Conservation (phyloP, 2,797 vertebrate species). For the Mormyrops boulengeri region DNA sequence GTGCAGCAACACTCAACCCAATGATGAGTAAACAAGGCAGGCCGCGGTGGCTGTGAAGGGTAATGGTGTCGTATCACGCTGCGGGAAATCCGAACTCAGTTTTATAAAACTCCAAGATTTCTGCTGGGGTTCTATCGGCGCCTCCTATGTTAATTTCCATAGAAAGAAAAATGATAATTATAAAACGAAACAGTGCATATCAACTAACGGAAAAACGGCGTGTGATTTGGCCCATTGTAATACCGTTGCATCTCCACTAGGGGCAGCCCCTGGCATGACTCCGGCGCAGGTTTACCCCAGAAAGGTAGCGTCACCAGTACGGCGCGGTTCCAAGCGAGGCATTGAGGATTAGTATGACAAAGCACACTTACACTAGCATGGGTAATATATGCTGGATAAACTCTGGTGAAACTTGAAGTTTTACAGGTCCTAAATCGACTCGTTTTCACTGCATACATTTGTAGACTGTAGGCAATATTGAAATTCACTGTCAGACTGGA, state of each 20-base stretch:
- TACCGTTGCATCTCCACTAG: neutral
- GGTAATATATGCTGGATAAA: neutral
- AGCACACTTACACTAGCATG: neutral
- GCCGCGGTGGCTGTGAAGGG: neutral
- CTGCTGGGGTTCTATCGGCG: neutral
- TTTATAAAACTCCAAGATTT: neutral
- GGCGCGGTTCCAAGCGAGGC: neutral
- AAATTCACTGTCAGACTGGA: neutral
- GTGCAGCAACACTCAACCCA: neutral
- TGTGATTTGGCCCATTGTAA: neutral
- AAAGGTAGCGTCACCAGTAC: neutral
- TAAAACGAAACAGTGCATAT: neutral
- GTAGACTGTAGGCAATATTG: neutral
- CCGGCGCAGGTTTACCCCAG: neutral
- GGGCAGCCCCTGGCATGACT: neutral
- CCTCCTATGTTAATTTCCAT: neutral
- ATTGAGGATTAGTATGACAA: neutral
- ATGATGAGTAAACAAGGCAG: neutral
- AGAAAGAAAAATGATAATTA: neutral
- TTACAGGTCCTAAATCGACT: neutral
- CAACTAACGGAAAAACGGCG: neutral
- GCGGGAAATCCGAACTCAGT: neutral
- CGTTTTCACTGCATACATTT: neutral
- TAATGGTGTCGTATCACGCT: neutral
- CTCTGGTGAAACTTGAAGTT: neutral